A percentile compares a stretch with the other conserved stretches of the same genome.
These are phyloP conservation scores for Polydrusus tereticollis DNA, from an alignment of 2,888 invertebrate genomes.

Conservation along the genomic window DNA sequence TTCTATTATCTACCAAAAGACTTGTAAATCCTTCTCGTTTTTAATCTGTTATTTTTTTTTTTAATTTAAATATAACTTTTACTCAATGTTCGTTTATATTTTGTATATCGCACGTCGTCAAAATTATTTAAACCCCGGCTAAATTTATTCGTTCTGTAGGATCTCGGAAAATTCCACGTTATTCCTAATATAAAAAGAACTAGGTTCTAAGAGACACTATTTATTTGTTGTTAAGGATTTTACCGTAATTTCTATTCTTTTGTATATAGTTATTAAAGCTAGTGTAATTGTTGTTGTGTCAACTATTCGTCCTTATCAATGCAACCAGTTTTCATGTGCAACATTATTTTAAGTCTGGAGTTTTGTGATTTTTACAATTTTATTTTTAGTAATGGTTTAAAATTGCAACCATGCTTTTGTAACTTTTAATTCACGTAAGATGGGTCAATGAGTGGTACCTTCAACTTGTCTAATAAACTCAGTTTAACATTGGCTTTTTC, in stretches of 20 bases:
- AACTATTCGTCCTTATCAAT: conserved; percentile 19
- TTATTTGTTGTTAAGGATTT: background rate
- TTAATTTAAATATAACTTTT: conserved; percentile 14
- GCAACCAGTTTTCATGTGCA: conserved; percentile 10
- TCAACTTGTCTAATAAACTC: background rate
- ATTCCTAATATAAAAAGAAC: background rate
- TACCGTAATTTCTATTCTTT: conserved; percentile 1
- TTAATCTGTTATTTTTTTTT: conserved; percentile 34
- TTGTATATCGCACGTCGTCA: background rate
- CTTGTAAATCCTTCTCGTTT: conserved; percentile 50
- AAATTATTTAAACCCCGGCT: too few relatives aligned
- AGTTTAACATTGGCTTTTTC: background rate
- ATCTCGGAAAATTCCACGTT: background rate
- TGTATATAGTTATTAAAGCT: conserved; percentile 13
- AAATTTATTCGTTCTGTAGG: too few relatives aligned
- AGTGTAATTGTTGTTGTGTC: conserved; percentile 5
- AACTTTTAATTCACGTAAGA: background rate
- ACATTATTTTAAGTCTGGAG: background rate
- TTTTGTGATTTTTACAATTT: background rate
- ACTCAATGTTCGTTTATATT: conserved; percentile 4
- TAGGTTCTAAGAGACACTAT: background rate
- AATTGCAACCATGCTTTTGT: background rate
- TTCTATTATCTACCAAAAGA: conserved; percentile 38
- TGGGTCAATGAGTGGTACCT: background rate
- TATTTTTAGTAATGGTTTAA: too few relatives aligned